Evolutionary conservation across 2,797 vertebrate species (phyloP).

Genomic region (Clarias fuscus): DNA sequence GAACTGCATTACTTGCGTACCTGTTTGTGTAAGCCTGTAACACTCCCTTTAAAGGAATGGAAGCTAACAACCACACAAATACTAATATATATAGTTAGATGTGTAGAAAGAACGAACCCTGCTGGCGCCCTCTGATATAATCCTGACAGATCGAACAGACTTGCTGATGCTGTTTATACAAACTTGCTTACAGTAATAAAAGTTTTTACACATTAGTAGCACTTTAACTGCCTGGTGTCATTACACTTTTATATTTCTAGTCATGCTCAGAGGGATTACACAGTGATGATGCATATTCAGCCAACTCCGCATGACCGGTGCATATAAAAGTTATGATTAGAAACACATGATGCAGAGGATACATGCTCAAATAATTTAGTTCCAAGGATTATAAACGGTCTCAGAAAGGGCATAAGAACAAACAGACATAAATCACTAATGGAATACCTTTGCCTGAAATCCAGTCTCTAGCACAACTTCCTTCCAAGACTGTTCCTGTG

Average conservation of each 20-base stretch:
- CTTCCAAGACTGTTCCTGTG: slow-evolving; percentile 92
- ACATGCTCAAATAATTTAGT: slow-evolving; percentile 6
- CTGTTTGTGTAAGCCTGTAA: slow-evolving; percentile 15
- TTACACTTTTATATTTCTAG: slow-evolving; percentile 13
- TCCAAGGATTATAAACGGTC: background rate
- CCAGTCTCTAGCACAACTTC: slow-evolving; percentile 90
- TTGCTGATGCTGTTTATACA: slow-evolving; percentile 43
- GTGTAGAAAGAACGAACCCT: slow-evolving; percentile 1
- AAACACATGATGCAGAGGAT: slow-evolving; percentile 5
- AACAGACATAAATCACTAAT: slow-evolving; percentile 9
- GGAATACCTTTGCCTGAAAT: slow-evolving; percentile 90
- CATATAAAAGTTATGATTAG: slow-evolving; percentile 28
- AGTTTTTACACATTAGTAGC: slow-evolving; percentile 33
- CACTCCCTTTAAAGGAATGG: slow-evolving; percentile 1
- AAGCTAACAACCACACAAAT: background rate
- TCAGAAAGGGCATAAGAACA: slow-evolving; percentile 24
- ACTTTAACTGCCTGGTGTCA: slow-evolving; percentile 17
- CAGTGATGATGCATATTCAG: background rate
- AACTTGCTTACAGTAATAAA: slow-evolving; percentile 40
- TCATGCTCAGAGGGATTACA: background rate
- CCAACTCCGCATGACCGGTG: slow-evolving; percentile 18
- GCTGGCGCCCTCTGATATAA: slow-evolving; percentile 18
- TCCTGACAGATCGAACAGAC: slow-evolving; percentile 23
- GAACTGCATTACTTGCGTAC: background rate
- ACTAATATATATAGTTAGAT: background rate